phyloP scores from a whole-genome alignment of 2,888 invertebrate species.

The Dysmachus trigonus region DNA sequence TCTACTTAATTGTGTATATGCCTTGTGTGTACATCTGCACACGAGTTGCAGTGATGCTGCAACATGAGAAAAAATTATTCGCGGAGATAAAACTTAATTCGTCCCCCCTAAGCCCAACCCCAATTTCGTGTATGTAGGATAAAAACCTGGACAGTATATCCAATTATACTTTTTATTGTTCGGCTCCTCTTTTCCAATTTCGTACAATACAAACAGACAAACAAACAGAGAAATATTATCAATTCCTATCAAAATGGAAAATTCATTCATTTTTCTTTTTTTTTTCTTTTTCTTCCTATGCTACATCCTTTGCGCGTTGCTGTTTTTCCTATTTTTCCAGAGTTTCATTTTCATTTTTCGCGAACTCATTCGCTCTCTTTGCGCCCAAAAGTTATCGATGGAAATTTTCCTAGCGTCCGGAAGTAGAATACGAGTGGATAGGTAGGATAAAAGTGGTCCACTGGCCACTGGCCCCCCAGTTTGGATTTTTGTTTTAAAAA shows the following conservation, averaged over 20 bases:
- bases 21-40: constrained; percentile 4
- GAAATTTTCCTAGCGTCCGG: constrained; percentile 39
- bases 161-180: constrained; percentile 44
- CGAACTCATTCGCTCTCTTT: constrained; percentile 39
- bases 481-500: background rate
- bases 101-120: background rate
- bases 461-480: background rate
- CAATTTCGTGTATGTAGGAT: background rate
- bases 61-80: constrained; percentile 41
- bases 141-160: constrained; percentile 33
- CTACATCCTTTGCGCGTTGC: constrained; percentile 5
- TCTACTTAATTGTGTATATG: constrained; percentile 22
- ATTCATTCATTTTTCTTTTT: constrained; percentile 47
- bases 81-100: constrained; percentile 41
- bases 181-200: constrained; percentile 37
- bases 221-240: constrained; percentile 49
- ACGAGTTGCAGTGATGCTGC: constrained; percentile 26
- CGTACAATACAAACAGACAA: constrained; percentile 48
- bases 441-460: constrained; percentile 16
- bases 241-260: constrained; percentile 51
- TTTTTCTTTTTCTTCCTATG: background rate
- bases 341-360: constrained; percentile 40
- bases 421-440: constrained; percentile 30
- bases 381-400: constrained; percentile 41
- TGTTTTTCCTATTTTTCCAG: constrained; percentile 25